These are phyloP conservation scores for Sminthurinus aureus DNA, from an alignment of 2,888 invertebrate species.

Conservation along the genomic window DNA sequence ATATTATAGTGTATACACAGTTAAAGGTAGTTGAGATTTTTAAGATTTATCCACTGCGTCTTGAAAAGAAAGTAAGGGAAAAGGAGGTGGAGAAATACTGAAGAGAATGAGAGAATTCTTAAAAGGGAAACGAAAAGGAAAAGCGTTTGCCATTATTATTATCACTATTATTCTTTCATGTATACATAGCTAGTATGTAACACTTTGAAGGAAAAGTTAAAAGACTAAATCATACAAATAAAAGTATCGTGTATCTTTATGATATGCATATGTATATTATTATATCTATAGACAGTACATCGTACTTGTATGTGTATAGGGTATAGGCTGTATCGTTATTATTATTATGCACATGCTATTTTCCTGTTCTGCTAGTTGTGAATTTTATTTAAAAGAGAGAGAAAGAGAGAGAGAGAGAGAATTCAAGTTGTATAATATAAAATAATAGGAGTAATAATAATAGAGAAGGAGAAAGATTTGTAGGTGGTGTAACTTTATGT, in stretches of 20 bases:
- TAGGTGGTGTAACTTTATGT: constrained; percentile 15
- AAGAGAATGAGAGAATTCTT: neutral
- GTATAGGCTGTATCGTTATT: no score
- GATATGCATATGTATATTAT: neutral
- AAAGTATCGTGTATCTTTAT: neutral
- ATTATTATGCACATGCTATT: no score
- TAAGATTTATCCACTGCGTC: constrained; percentile 2
- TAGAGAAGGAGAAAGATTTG: neutral
- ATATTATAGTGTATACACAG: no score
- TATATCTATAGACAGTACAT: neutral
- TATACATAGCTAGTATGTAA: neutral
- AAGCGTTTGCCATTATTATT: neutral
- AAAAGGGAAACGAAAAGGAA: constrained; percentile 4
- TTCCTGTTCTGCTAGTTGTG: no score
- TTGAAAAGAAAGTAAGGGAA: neutral
- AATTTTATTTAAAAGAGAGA: neutral
- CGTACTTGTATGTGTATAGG: no score
- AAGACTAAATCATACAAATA: neutral
- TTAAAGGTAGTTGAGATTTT: neutral
- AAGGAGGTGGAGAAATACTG: neutral
- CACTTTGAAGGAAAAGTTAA: neutral
- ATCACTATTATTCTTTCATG: neutral
- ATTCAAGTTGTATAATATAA: constrained; percentile 18
- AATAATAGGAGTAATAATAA: neutral
- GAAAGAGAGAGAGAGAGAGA: neutral